These are phyloP conservation scores for Thumatha senex DNA, from an alignment of 2,888 invertebrate genomes.

Conservation along the genomic window DNA sequence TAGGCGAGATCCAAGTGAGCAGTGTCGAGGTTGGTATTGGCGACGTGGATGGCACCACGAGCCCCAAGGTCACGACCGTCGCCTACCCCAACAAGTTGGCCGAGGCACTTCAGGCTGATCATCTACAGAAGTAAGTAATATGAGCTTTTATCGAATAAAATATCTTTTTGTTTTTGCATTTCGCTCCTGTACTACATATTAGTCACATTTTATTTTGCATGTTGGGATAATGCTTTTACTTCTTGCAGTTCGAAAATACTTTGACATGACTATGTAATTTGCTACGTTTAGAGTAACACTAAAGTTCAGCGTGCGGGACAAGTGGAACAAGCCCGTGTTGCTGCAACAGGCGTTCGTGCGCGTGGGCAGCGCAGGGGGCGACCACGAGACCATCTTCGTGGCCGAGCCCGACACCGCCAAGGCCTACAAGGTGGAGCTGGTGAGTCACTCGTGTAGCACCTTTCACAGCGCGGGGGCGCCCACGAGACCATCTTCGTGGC, in stretches of 20 bases:
- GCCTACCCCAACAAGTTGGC: conserved; percentile 88
- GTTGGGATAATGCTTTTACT: too few species aligned
- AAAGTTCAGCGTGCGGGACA: conserved; percentile 91
- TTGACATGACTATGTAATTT: too few species aligned
- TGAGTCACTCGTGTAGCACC: conserved; percentile 62
- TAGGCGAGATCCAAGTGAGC: conserved; percentile 90
- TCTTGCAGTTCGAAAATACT: too few species aligned
- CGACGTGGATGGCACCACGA: conserved; percentile 94
- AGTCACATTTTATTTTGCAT: too few species aligned
- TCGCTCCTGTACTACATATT: too few species aligned
- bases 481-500: not conserved
- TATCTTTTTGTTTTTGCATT: too few species aligned
- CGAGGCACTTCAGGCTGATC: conserved; percentile 91
- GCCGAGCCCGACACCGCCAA: conserved; percentile 92
- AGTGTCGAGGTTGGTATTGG: conserved; percentile 93
- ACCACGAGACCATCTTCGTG: conserved; percentile 96
- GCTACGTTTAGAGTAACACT: conserved; percentile 84
- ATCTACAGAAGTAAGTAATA: conserved; percentile 89
- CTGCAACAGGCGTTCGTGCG: conserved; percentile 95
- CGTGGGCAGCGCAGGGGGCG: conserved; percentile 86
- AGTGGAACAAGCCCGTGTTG: conserved; percentile 86
- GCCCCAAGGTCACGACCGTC: conserved; percentile 90
- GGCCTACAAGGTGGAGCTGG: conserved; percentile 95
- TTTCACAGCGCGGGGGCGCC: not conserved
- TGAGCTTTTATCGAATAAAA: too few species aligned